Evolutionary conservation across 37 sponge, comb jelly and placozoan species (phyloP).

Genomic region (Dysidea cf. avara): DNA sequence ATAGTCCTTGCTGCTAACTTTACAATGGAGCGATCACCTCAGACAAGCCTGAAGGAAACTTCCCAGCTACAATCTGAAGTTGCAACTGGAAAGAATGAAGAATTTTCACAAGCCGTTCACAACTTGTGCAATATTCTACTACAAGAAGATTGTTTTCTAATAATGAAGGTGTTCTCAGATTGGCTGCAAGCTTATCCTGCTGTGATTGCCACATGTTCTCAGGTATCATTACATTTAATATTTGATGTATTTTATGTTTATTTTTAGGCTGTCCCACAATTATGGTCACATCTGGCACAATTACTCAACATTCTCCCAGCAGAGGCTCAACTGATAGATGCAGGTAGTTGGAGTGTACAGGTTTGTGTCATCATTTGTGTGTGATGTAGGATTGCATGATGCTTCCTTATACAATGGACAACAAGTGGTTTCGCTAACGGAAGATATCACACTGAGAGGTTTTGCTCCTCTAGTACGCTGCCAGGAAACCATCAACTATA

Average conservation of each 20-base stretch:
- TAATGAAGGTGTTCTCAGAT: constrained; percentile 50
- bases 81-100: background rate
- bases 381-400: no score
- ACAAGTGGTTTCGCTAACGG: constrained; percentile 37
- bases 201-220: constrained; percentile 73
- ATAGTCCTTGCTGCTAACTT: constrained; percentile 44
- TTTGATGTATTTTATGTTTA: background rate
- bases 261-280: background rate
- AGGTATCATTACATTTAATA: constrained; percentile 31
- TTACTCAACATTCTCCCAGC: constrained; percentile 83
- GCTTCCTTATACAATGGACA: background rate
- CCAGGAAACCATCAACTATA: constrained; percentile 32
- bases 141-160: constrained; percentile 49
- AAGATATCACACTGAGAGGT: constrained; percentile 61
- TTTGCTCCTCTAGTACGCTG: constrained; percentile 60
- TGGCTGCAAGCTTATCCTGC: constrained; percentile 78
- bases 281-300: constrained; percentile 85
- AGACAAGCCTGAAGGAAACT: background rate
- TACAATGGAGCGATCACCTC: background rate
- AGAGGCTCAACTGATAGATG: constrained; percentile 10
- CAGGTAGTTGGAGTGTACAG: background rate
- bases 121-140: constrained; percentile 26
- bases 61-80: background rate
- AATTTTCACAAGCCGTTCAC: constrained; percentile 13
- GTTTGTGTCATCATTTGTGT: no score